phyloP scores from a whole-genome alignment of 2,113 vertebrate species.

The Nicator chloris region DNA sequence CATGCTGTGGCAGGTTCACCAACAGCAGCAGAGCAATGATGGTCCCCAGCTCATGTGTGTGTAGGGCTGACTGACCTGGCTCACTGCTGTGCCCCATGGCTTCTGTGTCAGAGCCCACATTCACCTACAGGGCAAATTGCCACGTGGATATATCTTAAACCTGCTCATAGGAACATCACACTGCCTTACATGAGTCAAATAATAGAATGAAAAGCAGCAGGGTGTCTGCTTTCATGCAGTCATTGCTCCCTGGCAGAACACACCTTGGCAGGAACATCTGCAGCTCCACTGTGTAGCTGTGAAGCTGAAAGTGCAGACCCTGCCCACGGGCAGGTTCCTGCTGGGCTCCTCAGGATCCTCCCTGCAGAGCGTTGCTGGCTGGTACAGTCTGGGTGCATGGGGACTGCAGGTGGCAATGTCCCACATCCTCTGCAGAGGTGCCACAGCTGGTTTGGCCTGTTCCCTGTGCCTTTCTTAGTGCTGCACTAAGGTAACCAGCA shows the following conservation, averaged over 20 bases:
- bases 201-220: neutral
- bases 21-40: neutral
- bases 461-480: neutral
- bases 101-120: neutral
- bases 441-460: neutral
- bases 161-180: neutral
- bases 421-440: neutral
- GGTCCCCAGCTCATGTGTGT: too few species aligned
- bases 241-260: neutral
- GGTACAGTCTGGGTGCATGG: accelerated
- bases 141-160: neutral
- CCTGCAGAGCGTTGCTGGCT: accelerated
- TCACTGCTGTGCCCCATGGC: neutral
- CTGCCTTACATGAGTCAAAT: neutral
- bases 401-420: neutral
- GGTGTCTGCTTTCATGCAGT: neutral
- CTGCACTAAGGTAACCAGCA: neutral
- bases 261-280: neutral
- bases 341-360: neutral
- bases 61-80: neutral
- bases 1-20: neutral
- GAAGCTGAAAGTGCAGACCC: neutral
- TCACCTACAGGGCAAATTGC: neutral
- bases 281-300: neutral
- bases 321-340: accelerated